Conservation (phyloP, 1,140 invertebrate species). For the Vollenhovia emeryi region DNA sequence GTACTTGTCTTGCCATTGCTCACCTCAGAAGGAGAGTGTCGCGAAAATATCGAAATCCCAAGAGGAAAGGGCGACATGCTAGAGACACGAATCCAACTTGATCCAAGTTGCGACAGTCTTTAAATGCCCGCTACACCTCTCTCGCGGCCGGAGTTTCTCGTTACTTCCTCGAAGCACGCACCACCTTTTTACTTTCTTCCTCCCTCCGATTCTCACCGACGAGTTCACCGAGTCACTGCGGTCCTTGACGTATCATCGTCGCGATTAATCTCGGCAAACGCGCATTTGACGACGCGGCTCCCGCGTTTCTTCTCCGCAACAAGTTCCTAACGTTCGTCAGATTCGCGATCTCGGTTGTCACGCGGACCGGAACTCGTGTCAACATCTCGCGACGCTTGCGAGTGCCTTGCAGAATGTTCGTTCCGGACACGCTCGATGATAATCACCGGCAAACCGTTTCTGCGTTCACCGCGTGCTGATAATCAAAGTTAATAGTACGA, state of each 20-base stretch:
- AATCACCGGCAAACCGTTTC: slow-evolving; percentile 22
- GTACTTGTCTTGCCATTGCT: slow-evolving; percentile 3
- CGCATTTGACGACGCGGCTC: neutral
- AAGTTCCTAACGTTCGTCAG: slow-evolving; percentile 21
- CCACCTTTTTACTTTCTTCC: slow-evolving; percentile 16
- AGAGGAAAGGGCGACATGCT: slow-evolving; percentile 46
- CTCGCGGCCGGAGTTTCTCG: slow-evolving; percentile 7
- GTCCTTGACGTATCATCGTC: slow-evolving; percentile 37
- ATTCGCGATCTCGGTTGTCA: neutral
- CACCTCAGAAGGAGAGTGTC: slow-evolving; percentile 21
- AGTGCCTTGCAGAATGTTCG: neutral
- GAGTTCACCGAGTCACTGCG: slow-evolving; percentile 55
- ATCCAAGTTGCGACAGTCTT: slow-evolving; percentile 15
- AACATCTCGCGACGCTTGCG: slow-evolving; percentile 13
- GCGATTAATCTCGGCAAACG: neutral
- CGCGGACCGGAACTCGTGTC: slow-evolving; percentile 8
- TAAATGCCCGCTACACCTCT: slow-evolving; percentile 34
- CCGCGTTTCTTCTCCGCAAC: neutral
- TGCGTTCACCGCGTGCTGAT: neutral
- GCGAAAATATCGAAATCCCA: slow-evolving; percentile 19
- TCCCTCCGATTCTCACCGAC: slow-evolving; percentile 17
- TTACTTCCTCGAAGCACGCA: slow-evolving; percentile 16
- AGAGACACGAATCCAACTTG: neutral
- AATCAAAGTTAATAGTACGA: neutral
- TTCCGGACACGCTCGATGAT: slow-evolving; percentile 1